Conservation (phyloP, 2,113 vertebrate genomes). For the Anhinga rufa region DNA sequence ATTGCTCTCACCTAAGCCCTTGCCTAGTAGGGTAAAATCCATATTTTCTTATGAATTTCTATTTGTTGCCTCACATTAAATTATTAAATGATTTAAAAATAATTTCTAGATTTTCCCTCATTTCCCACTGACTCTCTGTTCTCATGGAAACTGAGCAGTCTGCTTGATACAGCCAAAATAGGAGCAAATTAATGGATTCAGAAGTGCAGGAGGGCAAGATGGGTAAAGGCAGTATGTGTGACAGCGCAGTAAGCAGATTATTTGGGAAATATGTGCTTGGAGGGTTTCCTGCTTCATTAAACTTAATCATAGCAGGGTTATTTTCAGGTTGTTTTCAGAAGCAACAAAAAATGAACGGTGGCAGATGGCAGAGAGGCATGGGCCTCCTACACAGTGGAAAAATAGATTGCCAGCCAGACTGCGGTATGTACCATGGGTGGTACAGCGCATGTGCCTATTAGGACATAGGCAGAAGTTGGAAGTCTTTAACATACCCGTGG, state of each 20-base stretch:
- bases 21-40: neutral
- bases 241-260: neutral
- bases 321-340: slow-evolving; percentile 1
- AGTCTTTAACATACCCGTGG: neutral
- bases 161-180: neutral
- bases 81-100: neutral
- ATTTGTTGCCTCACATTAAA: neutral
- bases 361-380: slow-evolving; percentile 9
- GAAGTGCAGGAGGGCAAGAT: neutral
- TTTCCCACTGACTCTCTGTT: neutral
- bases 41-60: neutral
- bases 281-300: neutral
- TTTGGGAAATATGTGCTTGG: neutral
- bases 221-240: neutral
- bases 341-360: neutral
- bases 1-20: neutral
- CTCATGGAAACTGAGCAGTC: neutral
- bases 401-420: neutral
- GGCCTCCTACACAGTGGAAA: neutral
- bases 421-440: neutral
- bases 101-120: neutral
- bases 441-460: neutral
- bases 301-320: neutral
- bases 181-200: neutral
- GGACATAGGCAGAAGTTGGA: neutral